Percentiles rank a stretch among this genome's conserved stretches.
These are phyloP conservation scores for Drosophila austrosaltans DNA, from an alignment of 2,888 invertebrate species.

Conservation along the genomic window DNA sequence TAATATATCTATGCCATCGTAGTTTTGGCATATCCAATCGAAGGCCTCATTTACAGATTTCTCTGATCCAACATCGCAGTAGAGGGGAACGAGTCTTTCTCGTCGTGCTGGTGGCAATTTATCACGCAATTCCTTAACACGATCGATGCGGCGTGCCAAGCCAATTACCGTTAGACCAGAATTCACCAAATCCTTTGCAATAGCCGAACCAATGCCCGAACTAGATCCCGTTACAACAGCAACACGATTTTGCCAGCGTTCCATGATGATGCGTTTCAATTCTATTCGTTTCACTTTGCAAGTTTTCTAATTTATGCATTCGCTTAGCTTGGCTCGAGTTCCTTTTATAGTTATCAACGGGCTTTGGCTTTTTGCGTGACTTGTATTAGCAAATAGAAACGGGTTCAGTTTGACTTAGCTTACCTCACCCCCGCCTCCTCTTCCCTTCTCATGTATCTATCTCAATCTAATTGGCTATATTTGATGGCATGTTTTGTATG, in stretches of 20 bases:
- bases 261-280: constrained; percentile 79
- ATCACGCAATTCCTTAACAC: constrained; percentile 79
- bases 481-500: too few species aligned
- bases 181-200: constrained; percentile 83
- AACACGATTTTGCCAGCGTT: constrained; percentile 86
- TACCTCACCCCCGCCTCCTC: not conserved
- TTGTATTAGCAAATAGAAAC: not conserved
- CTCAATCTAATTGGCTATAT: too few species aligned
- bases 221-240: constrained; percentile 88
- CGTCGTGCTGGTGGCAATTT: constrained; percentile 63
- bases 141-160: constrained; percentile 84
- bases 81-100: constrained; percentile 57
- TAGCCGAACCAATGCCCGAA: constrained; percentile 86
- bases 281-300: too few species aligned
- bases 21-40: constrained; percentile 83
- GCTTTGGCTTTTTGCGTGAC: constrained; percentile 1
- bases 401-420: not conserved
- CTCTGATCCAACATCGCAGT: constrained; percentile 85
- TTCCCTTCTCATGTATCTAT: too few species aligned
- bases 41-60: constrained; percentile 85
- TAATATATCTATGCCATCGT: constrained; percentile 86
- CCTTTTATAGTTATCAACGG: not conserved
- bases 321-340: not conserved
- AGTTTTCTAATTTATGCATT: too few species aligned
- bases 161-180: constrained; percentile 85